These are phyloP conservation scores for Neoascia interrupta DNA, from an alignment of 2,888 invertebrate species.

Conservation along the genomic window DNA sequence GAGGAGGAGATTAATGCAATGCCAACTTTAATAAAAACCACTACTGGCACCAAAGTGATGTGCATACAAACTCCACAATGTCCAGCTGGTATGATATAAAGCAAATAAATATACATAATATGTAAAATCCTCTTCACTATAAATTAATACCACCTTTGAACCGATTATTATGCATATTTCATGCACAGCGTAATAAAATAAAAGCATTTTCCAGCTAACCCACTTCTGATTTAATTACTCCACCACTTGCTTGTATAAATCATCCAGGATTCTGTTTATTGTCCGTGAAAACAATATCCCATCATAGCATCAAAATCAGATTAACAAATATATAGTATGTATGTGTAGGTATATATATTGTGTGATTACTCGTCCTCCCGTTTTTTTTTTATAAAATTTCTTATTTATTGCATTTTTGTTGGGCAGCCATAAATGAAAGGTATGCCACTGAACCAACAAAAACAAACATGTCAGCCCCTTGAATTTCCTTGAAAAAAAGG, in stretches of 20 bases:
- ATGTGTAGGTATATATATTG: too few species aligned
- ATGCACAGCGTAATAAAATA: background rate
- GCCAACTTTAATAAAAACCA: too few species aligned
- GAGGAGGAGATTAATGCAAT: too few species aligned
- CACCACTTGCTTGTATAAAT: slow-evolving; percentile 19
- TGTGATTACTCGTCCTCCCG: too few species aligned
- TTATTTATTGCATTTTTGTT: slow-evolving; percentile 27
- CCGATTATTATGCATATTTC: slow-evolving; percentile 4
- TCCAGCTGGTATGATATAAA: too few species aligned
- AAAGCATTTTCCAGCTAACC: slow-evolving; percentile 4
- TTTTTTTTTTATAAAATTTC: slow-evolving; percentile 2
- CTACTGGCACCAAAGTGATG: too few species aligned
- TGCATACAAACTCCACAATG: too few species aligned
- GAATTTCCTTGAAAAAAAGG: background rate
- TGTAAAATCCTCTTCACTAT: slow-evolving; percentile 8
- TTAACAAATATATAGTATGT: slow-evolving; percentile 20
- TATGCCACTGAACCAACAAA: background rate
- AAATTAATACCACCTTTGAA: slow-evolving; percentile 12
- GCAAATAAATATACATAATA: too few species aligned
- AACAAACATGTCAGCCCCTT: background rate
- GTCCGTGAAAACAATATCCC: slow-evolving; percentile 23
- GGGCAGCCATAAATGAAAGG: slow-evolving; percentile 21
- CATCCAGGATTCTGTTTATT: slow-evolving; percentile 32
- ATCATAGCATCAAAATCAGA: slow-evolving; percentile 23
- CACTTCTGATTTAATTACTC: slow-evolving; percentile 27